Evolutionary conservation across 53 echinoderm and acorn worm species (phyloP), one percentile per base, ranked within the genome.

Genomic region (Stichopus horrens): DNA sequence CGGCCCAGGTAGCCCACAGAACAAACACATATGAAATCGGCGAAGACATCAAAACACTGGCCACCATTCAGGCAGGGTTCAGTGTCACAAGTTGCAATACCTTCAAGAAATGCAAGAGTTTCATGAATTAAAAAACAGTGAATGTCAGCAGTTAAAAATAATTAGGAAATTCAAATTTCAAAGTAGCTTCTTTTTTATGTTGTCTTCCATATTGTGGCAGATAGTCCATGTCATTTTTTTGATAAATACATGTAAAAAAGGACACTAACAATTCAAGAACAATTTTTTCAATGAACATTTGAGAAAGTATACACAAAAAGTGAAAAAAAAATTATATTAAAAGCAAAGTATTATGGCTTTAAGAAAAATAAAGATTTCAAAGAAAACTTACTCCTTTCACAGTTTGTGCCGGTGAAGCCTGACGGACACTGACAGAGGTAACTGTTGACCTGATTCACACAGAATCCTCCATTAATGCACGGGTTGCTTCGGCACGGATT

Each of bases 391-490:
- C 91, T 75, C 66, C 79, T 88, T 86, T 88, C 92, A 89, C 97
- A 97, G 65, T 93, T 81, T 74, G 56, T 88, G 19, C 97, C 95
- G 9, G 86, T 54, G 58, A 83, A 97, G 23, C 93, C 90, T 14
- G 86, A 58, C 8, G 88, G 89, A 88, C 96, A 96, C 13, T 19
- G 58, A 75, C 96, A 96, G 90, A 86, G 83, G 86, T 92, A 83
- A 9, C 53, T 87, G 74, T 23, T 79, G 5, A 16, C 53, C 53
- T 92, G 88, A 8, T 86, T 78, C 11, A 79, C 88, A 83, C 97
- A 97, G 8, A 76, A 20, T 5, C 95, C 97, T 21, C 94, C 95
- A 53, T 95, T 95, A 23, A 73, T n/a, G 74, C 97, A 97, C 3
- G 97, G 97, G 9, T 74, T 54, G 11, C 75, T 74, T 7, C 82